Evolutionary conservation across 2,113 vertebrate genomes (phyloP).

Genomic region (Mesocricetus auratus): DNA sequence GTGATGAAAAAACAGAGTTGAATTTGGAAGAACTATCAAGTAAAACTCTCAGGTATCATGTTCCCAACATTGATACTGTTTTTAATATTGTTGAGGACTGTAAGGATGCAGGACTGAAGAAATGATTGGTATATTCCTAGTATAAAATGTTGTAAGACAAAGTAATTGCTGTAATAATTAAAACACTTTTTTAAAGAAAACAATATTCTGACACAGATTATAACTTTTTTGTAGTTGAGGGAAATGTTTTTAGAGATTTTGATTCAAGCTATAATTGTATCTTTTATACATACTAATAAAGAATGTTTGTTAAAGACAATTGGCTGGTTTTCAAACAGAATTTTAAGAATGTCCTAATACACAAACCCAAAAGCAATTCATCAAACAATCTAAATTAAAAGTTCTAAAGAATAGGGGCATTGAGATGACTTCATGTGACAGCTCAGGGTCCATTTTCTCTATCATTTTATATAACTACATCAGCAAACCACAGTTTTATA

Average conservation of each 20-base stretch:
- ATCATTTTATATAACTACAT: slow-evolving; percentile 31
- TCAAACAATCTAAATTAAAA: neutral
- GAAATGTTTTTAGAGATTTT: neutral
- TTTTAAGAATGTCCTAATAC: neutral
- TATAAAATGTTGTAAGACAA: neutral
- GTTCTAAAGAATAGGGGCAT: neutral
- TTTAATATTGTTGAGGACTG: neutral
- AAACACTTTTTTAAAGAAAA: neutral
- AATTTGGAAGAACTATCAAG: slow-evolving; percentile 9
- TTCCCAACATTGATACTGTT: neutral
- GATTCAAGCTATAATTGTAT: neutral
- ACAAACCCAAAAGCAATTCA: neutral
- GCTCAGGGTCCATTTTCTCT: slow-evolving; percentile 41
- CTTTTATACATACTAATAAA: neutral
- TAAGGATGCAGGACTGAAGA: neutral
- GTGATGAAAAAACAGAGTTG: neutral
- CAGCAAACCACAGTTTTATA: slow-evolving; percentile 45
- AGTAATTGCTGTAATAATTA: neutral
- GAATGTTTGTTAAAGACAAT: neutral
- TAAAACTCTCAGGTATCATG: neutral
- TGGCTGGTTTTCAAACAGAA: neutral
- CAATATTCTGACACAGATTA: neutral
- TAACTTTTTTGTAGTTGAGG: neutral
- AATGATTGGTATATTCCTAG: neutral
- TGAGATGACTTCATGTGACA: neutral